phyloP scores from a whole-genome alignment of 1,140 invertebrate species.

The Lamellibrachia luymesi region DNA sequence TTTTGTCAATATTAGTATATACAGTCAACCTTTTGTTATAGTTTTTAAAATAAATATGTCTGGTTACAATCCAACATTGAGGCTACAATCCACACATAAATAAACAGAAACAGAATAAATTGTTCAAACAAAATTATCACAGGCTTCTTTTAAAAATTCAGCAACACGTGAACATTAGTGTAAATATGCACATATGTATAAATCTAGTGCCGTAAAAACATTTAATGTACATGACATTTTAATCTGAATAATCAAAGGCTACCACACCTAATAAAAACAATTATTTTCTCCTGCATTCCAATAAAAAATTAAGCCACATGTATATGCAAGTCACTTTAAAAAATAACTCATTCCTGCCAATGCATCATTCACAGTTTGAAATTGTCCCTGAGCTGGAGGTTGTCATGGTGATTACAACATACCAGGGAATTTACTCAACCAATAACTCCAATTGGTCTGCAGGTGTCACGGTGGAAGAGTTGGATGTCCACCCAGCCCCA shows the following conservation, averaged over 20 bases:
- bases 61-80: neutral
- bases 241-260: neutral
- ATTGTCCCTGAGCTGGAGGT: neutral
- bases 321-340: neutral
- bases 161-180: neutral
- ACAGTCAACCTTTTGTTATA: neutral
- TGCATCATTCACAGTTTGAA: neutral
- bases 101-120: neutral
- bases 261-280: neutral
- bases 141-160: neutral
- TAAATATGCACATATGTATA: neutral
- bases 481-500: neutral
- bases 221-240: neutral
- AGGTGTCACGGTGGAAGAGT: too few species aligned
- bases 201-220: neutral
- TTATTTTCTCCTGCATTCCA: neutral
- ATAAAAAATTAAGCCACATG: too few species aligned
- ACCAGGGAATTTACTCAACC: neutral
- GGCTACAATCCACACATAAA: neutral
- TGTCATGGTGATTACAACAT: neutral
- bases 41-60: neutral
- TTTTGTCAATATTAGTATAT: neutral
- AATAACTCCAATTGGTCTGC: too few species aligned
- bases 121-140: neutral
- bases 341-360: neutral